Evolutionary conservation across 2,797 vertebrate genomes (phyloP).

Genomic region (Galagoides demidoff): DNA sequence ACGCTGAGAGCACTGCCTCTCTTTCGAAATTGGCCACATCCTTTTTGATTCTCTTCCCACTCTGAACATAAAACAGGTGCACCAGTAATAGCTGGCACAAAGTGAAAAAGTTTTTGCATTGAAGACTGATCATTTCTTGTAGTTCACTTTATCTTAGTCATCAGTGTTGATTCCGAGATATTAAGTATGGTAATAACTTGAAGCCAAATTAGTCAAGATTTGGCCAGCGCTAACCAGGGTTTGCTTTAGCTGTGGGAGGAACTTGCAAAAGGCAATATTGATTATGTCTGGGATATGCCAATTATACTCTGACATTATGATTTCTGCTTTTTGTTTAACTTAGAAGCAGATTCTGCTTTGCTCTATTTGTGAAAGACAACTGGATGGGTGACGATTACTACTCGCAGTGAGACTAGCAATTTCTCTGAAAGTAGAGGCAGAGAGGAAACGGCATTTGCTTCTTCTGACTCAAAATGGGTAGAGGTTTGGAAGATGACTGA

Average conservation of each 20-base stretch:
- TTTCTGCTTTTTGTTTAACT: constrained; percentile 84
- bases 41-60: constrained; percentile 84
- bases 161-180: constrained; percentile 82
- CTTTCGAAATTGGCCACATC: constrained; percentile 86
- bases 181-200: constrained; percentile 80
- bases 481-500: neutral
- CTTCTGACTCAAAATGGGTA: neutral
- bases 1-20: constrained; percentile 82
- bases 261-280: constrained; percentile 84
- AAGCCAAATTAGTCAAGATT: constrained; percentile 80
- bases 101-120: constrained; percentile 78
- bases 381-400: constrained; percentile 78
- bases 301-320: constrained; percentile 83
- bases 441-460: constrained; percentile 61
- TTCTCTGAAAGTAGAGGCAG: constrained; percentile 67
- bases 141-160: constrained; percentile 84
- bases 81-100: constrained; percentile 81
- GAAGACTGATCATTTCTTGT: constrained; percentile 77
- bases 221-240: constrained; percentile 77
- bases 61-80: constrained; percentile 87
- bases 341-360: constrained; percentile 83
- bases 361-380: constrained; percentile 83
- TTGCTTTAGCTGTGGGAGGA: constrained; percentile 84
- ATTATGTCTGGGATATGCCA: constrained; percentile 83
- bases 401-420: constrained; percentile 70